Base-by-base conservation (phyloP, 2,797 vertebrate species). In the Sebastes cheni region DNA sequence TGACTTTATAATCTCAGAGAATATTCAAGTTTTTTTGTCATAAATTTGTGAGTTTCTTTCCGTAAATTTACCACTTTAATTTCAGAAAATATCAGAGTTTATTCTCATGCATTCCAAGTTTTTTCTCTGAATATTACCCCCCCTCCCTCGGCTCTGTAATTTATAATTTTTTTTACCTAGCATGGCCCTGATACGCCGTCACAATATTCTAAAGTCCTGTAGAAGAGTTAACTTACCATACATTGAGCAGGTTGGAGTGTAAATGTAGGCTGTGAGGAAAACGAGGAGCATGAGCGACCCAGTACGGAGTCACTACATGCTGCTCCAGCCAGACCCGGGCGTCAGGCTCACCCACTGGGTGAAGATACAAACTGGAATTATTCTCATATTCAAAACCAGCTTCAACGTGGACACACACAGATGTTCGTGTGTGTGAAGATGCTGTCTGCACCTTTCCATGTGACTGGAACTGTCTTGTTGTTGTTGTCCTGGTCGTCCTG, bases 261-360 rank as follows among this genome's bases (percentile, higher is more conserved):
- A 99, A 93, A 88, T 99, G 98, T 27, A 97, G 92, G 76, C 98
- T 99, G 90, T 99, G 98, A 50, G 97, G 95, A 82, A 98, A 97
- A 20, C 96, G 96, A 20, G 95, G 92, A 8, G 95, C 93, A 46
- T 97, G 96, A 67, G 95, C 76, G 20, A 96, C 96, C 99, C 99
- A 99, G 87, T 99, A 99, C 1, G 97, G 98, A 4, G 94, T 95
- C 86, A 98, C 97, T 0, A 99, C 95, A 0, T 98, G 97, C 83
- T 97, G 97, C 36, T 99, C 98, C 67, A 99, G 94, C 98, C 98
- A 99, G 62, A 94, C 94, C 61, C 96, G 96, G 60, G 95, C 95
- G 67, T 98, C 97, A 18, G 97, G 96, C 70, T 99, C 97, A 20
- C 95, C 96, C 4, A 95, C 96, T 97, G 90, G 1, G 78, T 87